Evolutionary conservation across 2,888 invertebrate genomes (phyloP).

Genomic region (Conomelus anceps): DNA sequence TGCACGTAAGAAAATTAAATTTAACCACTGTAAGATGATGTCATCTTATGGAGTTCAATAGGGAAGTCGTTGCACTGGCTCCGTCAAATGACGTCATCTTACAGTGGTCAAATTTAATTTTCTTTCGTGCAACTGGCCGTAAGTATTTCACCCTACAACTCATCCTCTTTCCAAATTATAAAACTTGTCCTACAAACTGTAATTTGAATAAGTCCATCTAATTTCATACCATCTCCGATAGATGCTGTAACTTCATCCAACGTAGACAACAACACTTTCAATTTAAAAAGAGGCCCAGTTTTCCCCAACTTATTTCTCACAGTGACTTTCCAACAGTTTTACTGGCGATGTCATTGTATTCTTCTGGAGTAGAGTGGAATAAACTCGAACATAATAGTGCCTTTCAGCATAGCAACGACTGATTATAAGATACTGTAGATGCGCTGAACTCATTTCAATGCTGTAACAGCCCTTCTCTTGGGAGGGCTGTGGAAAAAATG

Average conservation of each 20-base stretch:
- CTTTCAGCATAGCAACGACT: neutral
- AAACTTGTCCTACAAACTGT: neutral
- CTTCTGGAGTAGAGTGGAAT: neutral
- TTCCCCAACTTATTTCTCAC: neutral
- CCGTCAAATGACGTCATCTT: no score
- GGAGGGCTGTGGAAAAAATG: neutral
- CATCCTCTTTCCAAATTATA: neutral
- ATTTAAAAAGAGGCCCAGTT: neutral
- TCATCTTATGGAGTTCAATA: no score
- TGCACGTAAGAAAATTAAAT: no score
- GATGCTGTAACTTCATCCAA: neutral
- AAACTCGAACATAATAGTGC: neutral
- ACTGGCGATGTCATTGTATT: neutral
- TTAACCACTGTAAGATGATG: no score
- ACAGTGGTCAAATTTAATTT: no score
- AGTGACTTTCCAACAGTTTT: neutral
- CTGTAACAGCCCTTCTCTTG: neutral
- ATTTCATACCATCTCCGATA: no score
- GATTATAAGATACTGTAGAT: neutral
- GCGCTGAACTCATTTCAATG: neutral
- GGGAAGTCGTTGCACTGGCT: no score
- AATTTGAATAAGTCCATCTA: neutral
- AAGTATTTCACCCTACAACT: no score
- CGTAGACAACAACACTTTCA: neutral
- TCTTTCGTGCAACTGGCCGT: no score